Evolutionary conservation across 2,113 vertebrate genomes (phyloP), one percentile per base, ranked within the genome.

Genomic region (Rhea americana): DNA sequence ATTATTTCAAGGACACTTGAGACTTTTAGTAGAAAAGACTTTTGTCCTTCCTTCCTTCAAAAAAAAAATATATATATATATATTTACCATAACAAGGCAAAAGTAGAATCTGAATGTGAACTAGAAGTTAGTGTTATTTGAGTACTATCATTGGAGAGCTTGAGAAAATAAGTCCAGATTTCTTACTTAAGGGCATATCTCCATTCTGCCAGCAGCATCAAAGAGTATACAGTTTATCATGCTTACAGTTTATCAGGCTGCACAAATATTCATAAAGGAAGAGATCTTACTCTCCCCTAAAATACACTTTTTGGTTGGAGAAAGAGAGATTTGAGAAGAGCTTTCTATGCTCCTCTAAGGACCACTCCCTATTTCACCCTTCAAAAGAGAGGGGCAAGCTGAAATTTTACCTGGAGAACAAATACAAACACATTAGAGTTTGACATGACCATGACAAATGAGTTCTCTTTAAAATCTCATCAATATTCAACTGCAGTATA

Each of bases 1-100:
- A 90, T 45, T 89, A 72, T n/a, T 79, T 87, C 88, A 97, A 94
- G 94, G 88, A 72, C 91, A 95, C 82, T 94, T 89, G 68, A 87
- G 79, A 83, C 76, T 87, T 95, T 17, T 16, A 89, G 62, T 41
- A 90, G 74, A 81, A 81, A 68, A 79, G 8, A 63, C 37, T 87
- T 90, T 81, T 77, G 76, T 87, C 79, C 63, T 93, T n/a, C 56
- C 1, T 93, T n/a, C 48, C 1, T 0, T n/a, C 41, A 79, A 50
- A 75, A 74, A 53, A 70, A 56, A 20, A 45, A n/a, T 35, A 35
- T 35, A 35, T 35, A 35, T 35, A 50, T 84, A n/a, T 35, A 19
- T 87, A 51, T 81, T 86, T 94, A 79, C 74, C 61, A 71, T 5
- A 56, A 84, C 43, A 50, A 79, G 0, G 1, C 22, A 86, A 50